These are phyloP conservation scores for Callyntrura sp. DNA, from an alignment of 2,888 invertebrate genomes.

Conservation along the genomic window DNA sequence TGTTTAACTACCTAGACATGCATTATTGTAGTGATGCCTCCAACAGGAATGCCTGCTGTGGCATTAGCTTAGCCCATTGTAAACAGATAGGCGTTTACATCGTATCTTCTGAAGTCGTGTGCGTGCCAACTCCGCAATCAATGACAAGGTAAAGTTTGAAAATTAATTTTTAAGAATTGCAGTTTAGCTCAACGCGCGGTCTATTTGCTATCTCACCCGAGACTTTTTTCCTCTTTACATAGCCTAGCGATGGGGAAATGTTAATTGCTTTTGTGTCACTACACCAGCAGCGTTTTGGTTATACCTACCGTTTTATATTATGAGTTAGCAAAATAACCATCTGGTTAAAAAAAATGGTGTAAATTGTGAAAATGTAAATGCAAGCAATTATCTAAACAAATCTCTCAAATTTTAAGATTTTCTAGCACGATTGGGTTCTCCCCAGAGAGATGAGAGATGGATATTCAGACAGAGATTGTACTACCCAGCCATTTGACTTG, in stretches of 20 bases:
- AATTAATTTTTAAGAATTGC: background rate
- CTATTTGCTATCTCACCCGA: background rate
- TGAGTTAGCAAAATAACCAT: slow-evolving; percentile 57
- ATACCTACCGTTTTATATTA: slow-evolving; percentile 20
- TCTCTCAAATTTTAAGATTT: slow-evolving; percentile 20
- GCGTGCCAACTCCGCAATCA: background rate
- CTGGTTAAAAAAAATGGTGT: background rate
- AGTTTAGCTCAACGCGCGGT: background rate
- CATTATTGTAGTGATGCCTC: background rate
- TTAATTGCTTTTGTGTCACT: background rate
- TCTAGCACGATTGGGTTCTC: slow-evolving; percentile 36
- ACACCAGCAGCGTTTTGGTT: background rate
- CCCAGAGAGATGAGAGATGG: background rate
- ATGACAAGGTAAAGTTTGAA: slow-evolving; percentile 9
- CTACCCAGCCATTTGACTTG: background rate
- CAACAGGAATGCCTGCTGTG: background rate
- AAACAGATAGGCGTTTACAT: background rate
- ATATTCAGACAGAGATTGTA: background rate
- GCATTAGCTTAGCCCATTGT: background rate
- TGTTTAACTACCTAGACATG: background rate
- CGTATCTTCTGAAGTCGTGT: background rate
- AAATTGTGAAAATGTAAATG: slow-evolving; percentile 17
- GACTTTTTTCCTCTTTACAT: no score
- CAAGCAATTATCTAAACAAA: slow-evolving; percentile 30
- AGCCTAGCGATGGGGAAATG: background rate